Evolutionary conservation across 2,888 invertebrate genomes (phyloP), one percentile per base, ranked within the genome.

Genomic region (Ectropis crepuscularia): DNA sequence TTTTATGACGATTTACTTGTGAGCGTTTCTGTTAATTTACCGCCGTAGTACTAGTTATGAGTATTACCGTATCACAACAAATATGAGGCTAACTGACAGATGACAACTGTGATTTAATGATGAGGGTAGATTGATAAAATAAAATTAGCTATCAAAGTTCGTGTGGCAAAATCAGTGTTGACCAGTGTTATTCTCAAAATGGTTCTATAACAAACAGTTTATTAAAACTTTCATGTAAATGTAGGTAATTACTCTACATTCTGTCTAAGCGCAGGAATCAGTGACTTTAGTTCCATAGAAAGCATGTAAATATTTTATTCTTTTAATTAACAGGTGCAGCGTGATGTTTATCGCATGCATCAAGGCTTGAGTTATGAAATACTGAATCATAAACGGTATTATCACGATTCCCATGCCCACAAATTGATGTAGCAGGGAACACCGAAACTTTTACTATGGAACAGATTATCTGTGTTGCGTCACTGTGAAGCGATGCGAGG

Each of bases 401-500:
- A 63, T 62, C 66, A 67, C 55, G 69, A 70, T 72, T 70, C 70
- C 72, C 69, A 70, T 71, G 69, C 66, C 63, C 65, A 63, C 63
- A 66, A 65, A 63, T 62, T 70, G 65, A 68, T 63, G 68, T 67
- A 68, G 59, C 58, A 65, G 63, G 62, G 66, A 67, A 67, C 62
- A 68, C 71, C 69, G 65, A 74, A 74, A 70, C 68, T 63, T 70
- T 73, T 62, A 70, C 60, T 53, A 54, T 43, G 58, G 61, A 64
- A 39, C 53, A 74, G 69, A 68, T 70, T 70, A 70, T 46, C 65
- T 70, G 57, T 65, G 73, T 79, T 79, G 76, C 76, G 74, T 71
- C 74, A 75, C 69, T 70, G 69, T 74, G 70, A 66, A 76, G 73
- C 76, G 75, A 73, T 76, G 77, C 74, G 72, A 71, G 67, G 75